Conservation (phyloP, 2,113 vertebrate species). For the Nestor notabilis region DNA sequence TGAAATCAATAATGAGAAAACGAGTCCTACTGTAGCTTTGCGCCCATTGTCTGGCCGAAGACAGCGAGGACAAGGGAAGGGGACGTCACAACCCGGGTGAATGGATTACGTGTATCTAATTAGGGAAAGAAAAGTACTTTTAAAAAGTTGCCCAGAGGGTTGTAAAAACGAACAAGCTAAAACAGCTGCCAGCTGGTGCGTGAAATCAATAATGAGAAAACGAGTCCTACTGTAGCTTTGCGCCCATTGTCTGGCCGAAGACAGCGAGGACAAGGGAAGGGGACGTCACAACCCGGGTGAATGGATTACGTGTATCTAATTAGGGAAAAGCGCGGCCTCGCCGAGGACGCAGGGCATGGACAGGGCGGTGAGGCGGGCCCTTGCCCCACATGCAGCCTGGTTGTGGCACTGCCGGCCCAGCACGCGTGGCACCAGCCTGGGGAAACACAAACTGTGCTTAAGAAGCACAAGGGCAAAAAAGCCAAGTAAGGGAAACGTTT, state of each 20-base stretch:
- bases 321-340: background rate
- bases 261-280: conserved; percentile 59
- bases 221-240: conserved; percentile 82
- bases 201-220: conserved; percentile 88
- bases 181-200: conserved; percentile 83
- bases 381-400: background rate
- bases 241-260: conserved; percentile 81
- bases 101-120: conserved; percentile 65
- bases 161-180: conserved; percentile 81
- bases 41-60: conserved; percentile 81
- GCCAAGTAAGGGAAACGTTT: background rate
- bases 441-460: background rate
- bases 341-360: background rate
- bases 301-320: conserved; percentile 65
- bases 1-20: conserved; percentile 88
- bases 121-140: conserved; percentile 78
- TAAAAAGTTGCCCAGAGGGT: conserved; percentile 82
- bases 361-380: background rate
- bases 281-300: conserved; percentile 42
- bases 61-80: conserved; percentile 59
- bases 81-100: conserved; percentile 42
- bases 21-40: conserved; percentile 82
- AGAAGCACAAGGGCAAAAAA: background rate
- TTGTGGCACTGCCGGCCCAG: background rate
- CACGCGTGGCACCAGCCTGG: background rate